Base-by-base conservation (phyloP, 2,888 invertebrate genomes). In the Coenonympha glycerion region DNA sequence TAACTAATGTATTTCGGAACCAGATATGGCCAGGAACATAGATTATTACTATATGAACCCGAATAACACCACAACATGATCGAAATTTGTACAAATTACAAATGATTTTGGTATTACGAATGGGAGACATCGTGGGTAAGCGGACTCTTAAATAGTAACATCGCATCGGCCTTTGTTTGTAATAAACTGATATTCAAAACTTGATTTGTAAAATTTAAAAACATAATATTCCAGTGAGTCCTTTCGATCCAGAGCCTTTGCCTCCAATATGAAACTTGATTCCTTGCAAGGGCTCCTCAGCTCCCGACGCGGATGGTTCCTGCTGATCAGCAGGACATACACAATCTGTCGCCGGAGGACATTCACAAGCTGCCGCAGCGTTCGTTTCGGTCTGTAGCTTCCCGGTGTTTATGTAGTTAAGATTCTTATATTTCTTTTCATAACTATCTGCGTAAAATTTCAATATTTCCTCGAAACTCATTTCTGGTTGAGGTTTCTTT, bases 401-500 rank as follows among this genome's bases (percentile, higher is more conserved):
- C 4, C n/a, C n/a, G n/a, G 53, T 47, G 21, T 45, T 45, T 6
- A 53, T 47, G 6, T 49, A 33, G 49, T 55, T 37, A 34, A 31
- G 8, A 13, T 21, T 11, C 15, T 52, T 30, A 39, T 53, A 52
- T 19, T 37, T 37, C 21, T 44, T 44, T 49, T 54, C 51, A 6
- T 63, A 56, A 52, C 62, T 58, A 11, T 62, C 56, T 47, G 49
- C 56, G 52, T 60, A 60, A 37, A 65, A 73, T 16, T 56, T 48
- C 2, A 72, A 36, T 8, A 68, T 65, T 21, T 76, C 73, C 49
- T 76, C 73, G 19, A 70, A 71, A 53, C 65, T 72, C 56, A 71
- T 58, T 15, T 67, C 63, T 2, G 58, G 53, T 18, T 63, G 64
- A 3, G 55, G 26, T 3, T 44, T 47, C 47, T 31, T 66, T 42